Percentiles rank a stretch among this genome's conserved stretches.
phyloP scores from a whole-genome alignment of 2,888 invertebrate genomes.

The Quadroppia sp. region DNA sequence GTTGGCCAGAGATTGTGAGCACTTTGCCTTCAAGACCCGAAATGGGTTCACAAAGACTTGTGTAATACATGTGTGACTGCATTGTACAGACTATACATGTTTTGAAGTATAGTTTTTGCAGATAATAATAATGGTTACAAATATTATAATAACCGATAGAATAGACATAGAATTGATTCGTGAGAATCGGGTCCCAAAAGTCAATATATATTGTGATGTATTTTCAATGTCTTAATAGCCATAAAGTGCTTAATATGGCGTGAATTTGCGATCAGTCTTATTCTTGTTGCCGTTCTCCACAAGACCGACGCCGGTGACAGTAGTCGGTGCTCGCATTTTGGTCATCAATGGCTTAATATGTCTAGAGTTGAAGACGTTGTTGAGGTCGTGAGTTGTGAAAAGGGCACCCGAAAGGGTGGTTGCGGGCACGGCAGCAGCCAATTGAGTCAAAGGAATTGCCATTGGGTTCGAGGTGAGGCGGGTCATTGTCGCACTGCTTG shows the following conservation, averaged over 20 bases:
- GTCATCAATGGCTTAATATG: constrained; percentile 38
- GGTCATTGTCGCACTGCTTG: constrained; percentile 34
- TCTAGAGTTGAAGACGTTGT: constrained; percentile 41
- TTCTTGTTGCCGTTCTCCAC: constrained; percentile 41
- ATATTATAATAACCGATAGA: background rate
- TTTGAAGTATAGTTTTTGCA: background rate
- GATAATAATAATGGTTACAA: background rate
- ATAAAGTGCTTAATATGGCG: constrained; percentile 35
- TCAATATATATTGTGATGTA: background rate
- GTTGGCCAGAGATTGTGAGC: constrained; percentile 22
- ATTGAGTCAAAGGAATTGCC: constrained; percentile 41
- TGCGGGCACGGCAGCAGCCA: constrained; percentile 42
- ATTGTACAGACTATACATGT: background rate
- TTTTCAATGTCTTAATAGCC: constrained; percentile 14
- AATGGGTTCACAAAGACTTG: background rate
- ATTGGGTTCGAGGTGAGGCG: constrained; percentile 40
- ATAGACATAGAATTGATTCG: constrained; percentile 1
- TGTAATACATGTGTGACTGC: background rate
- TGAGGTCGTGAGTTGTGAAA: constrained; percentile 41
- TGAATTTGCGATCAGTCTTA: constrained; percentile 41
- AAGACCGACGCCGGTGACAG: constrained; percentile 31
- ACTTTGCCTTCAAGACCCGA: background rate
- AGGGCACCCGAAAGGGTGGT: constrained; percentile 36
- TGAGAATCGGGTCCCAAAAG: constrained; percentile 9
- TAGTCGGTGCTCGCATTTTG: constrained; percentile 35